Evolutionary conservation across 2,797 vertebrate species (phyloP).

Genomic region (Phoxinus dragarum): DNA sequence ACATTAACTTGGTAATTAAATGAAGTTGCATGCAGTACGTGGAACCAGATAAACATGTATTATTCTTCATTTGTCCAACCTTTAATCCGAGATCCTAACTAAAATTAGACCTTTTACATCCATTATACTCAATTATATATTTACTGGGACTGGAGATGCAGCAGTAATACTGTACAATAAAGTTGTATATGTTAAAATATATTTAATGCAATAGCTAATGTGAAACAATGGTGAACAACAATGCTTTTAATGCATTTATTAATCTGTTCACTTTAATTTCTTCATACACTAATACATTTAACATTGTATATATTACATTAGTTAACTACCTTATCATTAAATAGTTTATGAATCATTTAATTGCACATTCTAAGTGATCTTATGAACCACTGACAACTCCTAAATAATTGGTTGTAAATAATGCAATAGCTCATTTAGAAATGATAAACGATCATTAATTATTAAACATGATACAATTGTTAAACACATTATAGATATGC

Average conservation of each 20-base stretch:
- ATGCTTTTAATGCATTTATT: not conserved
- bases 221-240: not conserved
- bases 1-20: conserved; percentile 36
- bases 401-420: too few species aligned
- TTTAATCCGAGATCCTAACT: not conserved
- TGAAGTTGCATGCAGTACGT: not conserved
- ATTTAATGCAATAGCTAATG: not conserved
- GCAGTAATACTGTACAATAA: not conserved
- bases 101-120: not conserved
- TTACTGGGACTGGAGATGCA: not conserved
- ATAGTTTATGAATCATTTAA: too few species aligned
- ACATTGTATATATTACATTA: not conserved
- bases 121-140: not conserved
- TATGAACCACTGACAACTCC: too few species aligned
- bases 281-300: not conserved
- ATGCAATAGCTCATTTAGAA: too few species aligned
- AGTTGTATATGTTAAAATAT: not conserved
- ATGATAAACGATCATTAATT: too few species aligned
- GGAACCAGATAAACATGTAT: not conserved
- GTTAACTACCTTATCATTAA: too few species aligned
- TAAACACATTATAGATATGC: too few species aligned
- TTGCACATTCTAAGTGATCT: too few species aligned
- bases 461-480: too few species aligned
- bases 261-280: not conserved
- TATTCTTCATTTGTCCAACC: not conserved